Evolutionary conservation across 2,888 invertebrate species (phyloP).

Genomic region (Neoascia interrupta): DNA sequence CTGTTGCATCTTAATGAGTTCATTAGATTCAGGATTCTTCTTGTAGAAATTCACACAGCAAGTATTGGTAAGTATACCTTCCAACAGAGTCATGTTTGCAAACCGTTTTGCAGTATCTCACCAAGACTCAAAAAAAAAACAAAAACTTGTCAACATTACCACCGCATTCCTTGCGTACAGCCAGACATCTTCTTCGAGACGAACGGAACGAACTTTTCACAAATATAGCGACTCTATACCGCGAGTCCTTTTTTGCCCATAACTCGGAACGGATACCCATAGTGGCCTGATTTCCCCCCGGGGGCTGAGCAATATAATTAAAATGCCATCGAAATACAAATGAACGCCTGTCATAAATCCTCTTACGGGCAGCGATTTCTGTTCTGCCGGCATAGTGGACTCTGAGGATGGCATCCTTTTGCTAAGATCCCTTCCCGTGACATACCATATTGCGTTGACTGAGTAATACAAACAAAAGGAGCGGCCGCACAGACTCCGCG

Average conservation of each 20-base stretch:
- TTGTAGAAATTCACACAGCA: conserved; percentile 12
- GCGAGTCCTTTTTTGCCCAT: conserved; percentile 12
- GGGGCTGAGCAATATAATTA: conserved; percentile 68
- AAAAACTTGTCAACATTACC: conserved; percentile 68
- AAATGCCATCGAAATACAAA: conserved; percentile 70
- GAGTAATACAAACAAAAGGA: conserved; percentile 49
- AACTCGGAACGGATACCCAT: conserved; percentile 58
- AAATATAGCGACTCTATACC: background rate
- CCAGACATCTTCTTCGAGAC: conserved; percentile 57
- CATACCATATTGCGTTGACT: conserved; percentile 56
- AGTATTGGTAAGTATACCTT: background rate
- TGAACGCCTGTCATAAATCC: conserved; percentile 70
- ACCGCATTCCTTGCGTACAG: conserved; percentile 60
- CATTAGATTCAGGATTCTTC: conserved; percentile 34
- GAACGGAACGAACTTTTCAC: conserved; percentile 12
- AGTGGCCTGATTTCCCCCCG: conserved; percentile 69
- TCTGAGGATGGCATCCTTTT: conserved; percentile 20
- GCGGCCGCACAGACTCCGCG: conserved; percentile 39
- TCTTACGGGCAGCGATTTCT: conserved; percentile 57
- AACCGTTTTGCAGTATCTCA: conserved; percentile 48
- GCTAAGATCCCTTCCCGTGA: conserved; percentile 59
- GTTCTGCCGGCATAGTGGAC: conserved; percentile 1
- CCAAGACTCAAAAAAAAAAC: conserved; percentile 7
- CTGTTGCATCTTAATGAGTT: conserved; percentile 61
- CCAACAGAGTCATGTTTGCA: conserved; percentile 14